These are phyloP conservation scores for Trichogramma dendrolimi DNA, from an alignment of 2,888 invertebrate species.

Conservation along the genomic window DNA sequence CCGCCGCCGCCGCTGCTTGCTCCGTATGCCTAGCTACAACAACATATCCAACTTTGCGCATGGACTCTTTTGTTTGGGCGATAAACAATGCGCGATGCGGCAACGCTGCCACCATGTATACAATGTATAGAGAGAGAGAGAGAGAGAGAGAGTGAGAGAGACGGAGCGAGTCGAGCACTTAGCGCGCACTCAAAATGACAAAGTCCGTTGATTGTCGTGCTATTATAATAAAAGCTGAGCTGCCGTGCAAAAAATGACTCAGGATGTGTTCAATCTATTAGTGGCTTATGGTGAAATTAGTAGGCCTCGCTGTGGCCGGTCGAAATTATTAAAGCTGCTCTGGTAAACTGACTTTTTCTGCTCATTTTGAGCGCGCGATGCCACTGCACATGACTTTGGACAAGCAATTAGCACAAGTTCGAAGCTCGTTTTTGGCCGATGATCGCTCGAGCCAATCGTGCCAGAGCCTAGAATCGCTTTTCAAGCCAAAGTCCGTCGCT, in stretches of 20 bases:
- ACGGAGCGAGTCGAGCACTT: slow-evolving; percentile 40
- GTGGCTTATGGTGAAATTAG: slow-evolving; percentile 40
- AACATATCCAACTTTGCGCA: too few species aligned
- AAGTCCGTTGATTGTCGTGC: slow-evolving; percentile 32
- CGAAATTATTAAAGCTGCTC: neutral
- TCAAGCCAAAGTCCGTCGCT: too few species aligned
- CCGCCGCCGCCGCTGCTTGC: slow-evolving; percentile 17
- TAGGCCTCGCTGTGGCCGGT: slow-evolving; percentile 28
- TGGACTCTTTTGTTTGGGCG: slow-evolving; percentile 47
- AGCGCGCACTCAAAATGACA: slow-evolving; percentile 46
- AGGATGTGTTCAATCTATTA: slow-evolving; percentile 46
- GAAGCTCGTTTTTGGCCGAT: neutral
- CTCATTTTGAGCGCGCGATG: neutral
- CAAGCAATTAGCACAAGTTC: neutral
- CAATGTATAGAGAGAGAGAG: neutral
- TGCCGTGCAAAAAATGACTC: slow-evolving; percentile 6
- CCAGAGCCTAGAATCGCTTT: neutral
- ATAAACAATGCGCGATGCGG: slow-evolving; percentile 47
- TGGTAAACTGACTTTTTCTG: neutral
- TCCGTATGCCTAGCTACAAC: too few species aligned
- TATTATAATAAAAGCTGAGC: slow-evolving; percentile 12
- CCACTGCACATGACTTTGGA: neutral
- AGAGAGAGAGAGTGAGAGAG: neutral
- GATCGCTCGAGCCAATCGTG: neutral
- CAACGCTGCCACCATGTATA: slow-evolving; percentile 29